These are phyloP conservation scores for Drepana falcataria DNA, from an alignment of 2,888 invertebrate genomes.

Conservation along the genomic window DNA sequence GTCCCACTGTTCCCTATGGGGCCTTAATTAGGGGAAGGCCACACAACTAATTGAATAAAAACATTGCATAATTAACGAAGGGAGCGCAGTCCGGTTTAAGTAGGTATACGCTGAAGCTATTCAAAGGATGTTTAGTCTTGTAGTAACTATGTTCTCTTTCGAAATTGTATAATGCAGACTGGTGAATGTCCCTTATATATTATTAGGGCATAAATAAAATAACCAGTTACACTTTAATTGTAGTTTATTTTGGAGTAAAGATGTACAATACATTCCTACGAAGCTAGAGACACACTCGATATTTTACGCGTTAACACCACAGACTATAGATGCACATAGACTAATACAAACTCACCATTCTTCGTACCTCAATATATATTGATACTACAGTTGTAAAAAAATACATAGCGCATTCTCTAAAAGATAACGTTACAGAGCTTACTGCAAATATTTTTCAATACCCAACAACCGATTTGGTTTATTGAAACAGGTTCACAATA, in stretches of 20 bases:
- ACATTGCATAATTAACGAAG: slow-evolving; percentile 66
- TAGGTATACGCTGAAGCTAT: slow-evolving; percentile 14
- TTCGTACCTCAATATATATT: too few species aligned
- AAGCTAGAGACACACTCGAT: too few species aligned
- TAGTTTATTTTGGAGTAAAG: too few species aligned
- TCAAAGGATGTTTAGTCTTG: slow-evolving; percentile 27
- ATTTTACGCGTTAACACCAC: too few species aligned
- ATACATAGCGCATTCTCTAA: neutral
- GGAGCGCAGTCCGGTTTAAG: slow-evolving; percentile 20
- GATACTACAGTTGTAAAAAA: neutral
- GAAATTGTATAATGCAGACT: too few species aligned
- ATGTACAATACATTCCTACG: too few species aligned
- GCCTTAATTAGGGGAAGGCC: slow-evolving; percentile 63
- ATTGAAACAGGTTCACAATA: slow-evolving; percentile 32
- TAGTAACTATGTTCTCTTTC: slow-evolving; percentile 17
- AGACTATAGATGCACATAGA: too few species aligned
- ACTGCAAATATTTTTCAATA: slow-evolving; percentile 1
- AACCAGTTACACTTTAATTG: too few species aligned
- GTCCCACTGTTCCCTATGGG: slow-evolving; percentile 41
- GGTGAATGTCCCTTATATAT: too few species aligned
- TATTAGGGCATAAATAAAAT: too few species aligned
- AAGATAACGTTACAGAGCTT: neutral
- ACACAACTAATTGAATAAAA: slow-evolving; percentile 72
- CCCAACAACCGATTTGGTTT: slow-evolving; percentile 15
- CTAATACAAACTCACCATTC: too few species aligned